Percentiles rank a stretch among this genome's conserved stretches.
Evolutionary conservation across 2,113 vertebrate genomes (phyloP).

Genomic region (Castor canadensis): DNA sequence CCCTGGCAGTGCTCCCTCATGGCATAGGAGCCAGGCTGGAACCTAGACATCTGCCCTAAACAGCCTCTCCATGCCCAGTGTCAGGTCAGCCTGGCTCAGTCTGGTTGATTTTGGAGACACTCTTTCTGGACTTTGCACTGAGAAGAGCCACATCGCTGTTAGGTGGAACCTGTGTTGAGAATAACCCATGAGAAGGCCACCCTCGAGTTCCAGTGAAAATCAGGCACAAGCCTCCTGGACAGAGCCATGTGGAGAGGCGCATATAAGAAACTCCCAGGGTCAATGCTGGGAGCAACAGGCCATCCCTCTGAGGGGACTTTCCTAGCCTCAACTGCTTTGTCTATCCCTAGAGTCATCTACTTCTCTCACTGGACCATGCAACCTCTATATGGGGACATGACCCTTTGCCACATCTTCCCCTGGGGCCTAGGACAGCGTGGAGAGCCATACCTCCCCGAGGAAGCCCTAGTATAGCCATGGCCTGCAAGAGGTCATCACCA

Average conservation of each 20-base stretch:
- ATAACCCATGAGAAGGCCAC: neutral
- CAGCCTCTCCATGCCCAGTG: neutral
- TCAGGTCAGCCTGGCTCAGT: too few species aligned
- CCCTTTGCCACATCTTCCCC: neutral
- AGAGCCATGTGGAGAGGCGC: neutral
- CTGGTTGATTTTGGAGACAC: neutral
- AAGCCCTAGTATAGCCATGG: accelerated
- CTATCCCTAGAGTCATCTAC: neutral
- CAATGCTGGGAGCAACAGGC: neutral
- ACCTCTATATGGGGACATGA: neutral
- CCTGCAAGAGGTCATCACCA: too few species aligned
- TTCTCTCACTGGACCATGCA: neutral
- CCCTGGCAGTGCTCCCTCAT: neutral
- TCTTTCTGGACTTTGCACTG: neutral
- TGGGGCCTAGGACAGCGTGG: neutral
- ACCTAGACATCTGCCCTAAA: neutral
- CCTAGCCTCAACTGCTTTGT: too few species aligned
- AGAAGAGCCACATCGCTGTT: neutral
- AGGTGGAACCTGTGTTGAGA: too few species aligned
- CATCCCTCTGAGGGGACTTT: too few species aligned
- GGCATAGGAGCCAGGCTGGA: neutral
- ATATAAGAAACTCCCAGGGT: neutral
- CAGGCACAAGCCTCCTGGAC: neutral
- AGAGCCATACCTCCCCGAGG: neutral
- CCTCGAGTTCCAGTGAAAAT: neutral